These are phyloP conservation scores for Drosophila fungiperda DNA, from an alignment of 2,888 invertebrate species.

Conservation along the genomic window DNA sequence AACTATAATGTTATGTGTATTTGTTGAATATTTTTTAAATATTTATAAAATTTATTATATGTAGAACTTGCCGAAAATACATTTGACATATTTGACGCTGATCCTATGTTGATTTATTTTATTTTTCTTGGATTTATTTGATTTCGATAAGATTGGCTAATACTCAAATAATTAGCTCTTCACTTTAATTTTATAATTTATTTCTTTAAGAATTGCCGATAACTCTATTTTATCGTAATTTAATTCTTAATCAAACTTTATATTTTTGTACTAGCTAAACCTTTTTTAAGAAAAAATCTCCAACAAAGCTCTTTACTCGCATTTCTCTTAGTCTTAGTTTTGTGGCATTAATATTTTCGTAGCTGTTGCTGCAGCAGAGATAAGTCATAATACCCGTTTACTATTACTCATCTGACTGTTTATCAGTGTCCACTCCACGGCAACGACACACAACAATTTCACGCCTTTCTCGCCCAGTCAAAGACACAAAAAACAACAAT, in stretches of 20 bases:
- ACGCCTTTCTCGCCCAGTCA: slow-evolving; percentile 59
- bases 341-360: neutral
- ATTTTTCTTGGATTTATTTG: neutral
- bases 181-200: neutral
- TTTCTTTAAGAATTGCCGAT: neutral
- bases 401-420: slow-evolving; percentile 21
- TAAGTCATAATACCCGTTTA: slow-evolving; percentile 17
- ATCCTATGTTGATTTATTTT: neutral
- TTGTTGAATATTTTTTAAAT: neutral
- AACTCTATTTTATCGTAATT: accelerated
- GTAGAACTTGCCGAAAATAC: neutral
- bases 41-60: no score
- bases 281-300: neutral
- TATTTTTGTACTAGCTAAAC: neutral
- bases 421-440: slow-evolving; percentile 35
- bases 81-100: neutral
- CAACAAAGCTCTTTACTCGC: neutral
- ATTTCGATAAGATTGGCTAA: neutral
- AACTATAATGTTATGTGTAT: neutral
- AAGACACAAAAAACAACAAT: slow-evolving; percentile 14
- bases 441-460: slow-evolving; percentile 45
- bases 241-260: neutral
- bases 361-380: slow-evolving; percentile 16
- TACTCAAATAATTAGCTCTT: neutral
- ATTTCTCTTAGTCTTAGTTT: neutral